These are phyloP conservation scores for Nomada flava DNA, from an alignment of 2,888 invertebrate genomes.

Conservation along the genomic window DNA sequence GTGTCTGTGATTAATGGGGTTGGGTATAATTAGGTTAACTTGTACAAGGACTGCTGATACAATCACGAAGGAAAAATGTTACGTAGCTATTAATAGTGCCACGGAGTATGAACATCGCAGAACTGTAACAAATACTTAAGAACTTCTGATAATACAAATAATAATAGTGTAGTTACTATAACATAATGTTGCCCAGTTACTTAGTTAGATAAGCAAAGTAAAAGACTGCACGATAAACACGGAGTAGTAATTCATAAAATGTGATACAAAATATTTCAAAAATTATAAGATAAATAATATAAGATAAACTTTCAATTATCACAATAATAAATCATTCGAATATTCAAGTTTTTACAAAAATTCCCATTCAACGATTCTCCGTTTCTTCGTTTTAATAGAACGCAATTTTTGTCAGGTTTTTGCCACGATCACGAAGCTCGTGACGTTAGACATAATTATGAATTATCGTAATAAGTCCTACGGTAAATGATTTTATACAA, in stretches of 20 bases:
- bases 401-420: too few species aligned
- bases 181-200: too few species aligned
- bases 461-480: too few species aligned
- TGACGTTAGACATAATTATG: too few species aligned
- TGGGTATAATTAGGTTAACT: background rate
- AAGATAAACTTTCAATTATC: background rate
- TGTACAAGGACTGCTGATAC: slow-evolving; percentile 11
- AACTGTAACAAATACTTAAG: background rate
- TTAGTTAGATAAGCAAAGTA: too few species aligned
- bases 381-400: too few species aligned
- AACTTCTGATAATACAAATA: background rate
- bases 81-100: background rate
- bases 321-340: background rate
- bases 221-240: too few species aligned
- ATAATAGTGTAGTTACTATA: background rate
- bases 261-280: background rate
- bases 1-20: slow-evolving; percentile 7
- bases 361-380: background rate
- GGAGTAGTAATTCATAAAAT: too few species aligned
- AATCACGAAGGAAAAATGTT: background rate
- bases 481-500: too few species aligned
- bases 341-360: background rate
- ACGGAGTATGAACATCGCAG: too few species aligned
- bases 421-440: too few species aligned
- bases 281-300: background rate